phyloP scores from a whole-genome alignment of 2,113 vertebrate species.

The Sorex fumeus region DNA sequence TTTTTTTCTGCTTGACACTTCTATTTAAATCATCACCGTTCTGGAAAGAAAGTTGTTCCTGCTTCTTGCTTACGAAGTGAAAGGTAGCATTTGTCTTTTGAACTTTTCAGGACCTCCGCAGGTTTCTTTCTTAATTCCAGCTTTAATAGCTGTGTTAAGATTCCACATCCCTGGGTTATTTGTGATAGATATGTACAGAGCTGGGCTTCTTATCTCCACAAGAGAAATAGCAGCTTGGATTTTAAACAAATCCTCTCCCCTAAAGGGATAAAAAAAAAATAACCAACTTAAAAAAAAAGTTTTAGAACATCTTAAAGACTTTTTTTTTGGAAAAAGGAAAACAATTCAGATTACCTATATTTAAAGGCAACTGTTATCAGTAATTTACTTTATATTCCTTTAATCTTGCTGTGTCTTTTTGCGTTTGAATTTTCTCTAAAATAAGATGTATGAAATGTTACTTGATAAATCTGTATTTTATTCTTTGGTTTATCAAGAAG shows the following conservation, averaged over 20 bases:
- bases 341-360: not conserved
- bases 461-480: not conserved
- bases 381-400: constrained; percentile 33
- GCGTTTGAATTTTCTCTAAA: constrained; percentile 44
- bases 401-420: not conserved
- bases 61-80: not conserved
- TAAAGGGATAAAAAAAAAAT: not conserved
- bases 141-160: not conserved
- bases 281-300: not conserved
- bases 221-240: constrained; percentile 20
- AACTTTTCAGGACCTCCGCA: not conserved
- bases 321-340: not conserved
- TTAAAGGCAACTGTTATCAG: not conserved
- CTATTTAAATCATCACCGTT: not conserved
- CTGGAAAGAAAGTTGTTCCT: not conserved
- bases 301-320: constrained; percentile 28
- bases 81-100: constrained; percentile 50
- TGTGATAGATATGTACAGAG: constrained; percentile 13
- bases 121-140: constrained; percentile 31
- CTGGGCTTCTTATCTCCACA: constrained; percentile 36
- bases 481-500: not conserved
- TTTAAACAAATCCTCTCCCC: not conserved
- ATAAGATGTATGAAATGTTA: not conserved
- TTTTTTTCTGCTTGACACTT: not conserved
- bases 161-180: constrained; percentile 38